Conservation (phyloP, 2,113 vertebrate species). For the human (Homo sapiens) region GRCh38 chr5:74643001-74643500, state of each 20-base stretch:
- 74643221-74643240: background rate
- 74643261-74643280: background rate
- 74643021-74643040: background rate
- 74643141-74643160: background rate
- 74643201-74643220: conserved; percentile 28
- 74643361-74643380: background rate
- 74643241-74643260: background rate
- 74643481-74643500: conserved; percentile 37
- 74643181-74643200: background rate
- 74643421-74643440: background rate
- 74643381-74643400: background rate
- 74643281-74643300: background rate
- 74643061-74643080: background rate
- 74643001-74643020: background rate
- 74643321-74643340: conserved; percentile 1
- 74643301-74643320: background rate
- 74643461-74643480: background rate
- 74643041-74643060: conserved; percentile 31
- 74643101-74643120: no score
- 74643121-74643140: background rate
- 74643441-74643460: rapidly evolving
- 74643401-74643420: background rate
- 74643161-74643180: background rate
- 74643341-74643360: background rate
- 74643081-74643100: background rate